A percentile compares a stretch with the other conserved stretches of the same genome.
Evolutionary conservation across 2,888 invertebrate genomes (phyloP).

Genomic region (Furcula furcula): DNA sequence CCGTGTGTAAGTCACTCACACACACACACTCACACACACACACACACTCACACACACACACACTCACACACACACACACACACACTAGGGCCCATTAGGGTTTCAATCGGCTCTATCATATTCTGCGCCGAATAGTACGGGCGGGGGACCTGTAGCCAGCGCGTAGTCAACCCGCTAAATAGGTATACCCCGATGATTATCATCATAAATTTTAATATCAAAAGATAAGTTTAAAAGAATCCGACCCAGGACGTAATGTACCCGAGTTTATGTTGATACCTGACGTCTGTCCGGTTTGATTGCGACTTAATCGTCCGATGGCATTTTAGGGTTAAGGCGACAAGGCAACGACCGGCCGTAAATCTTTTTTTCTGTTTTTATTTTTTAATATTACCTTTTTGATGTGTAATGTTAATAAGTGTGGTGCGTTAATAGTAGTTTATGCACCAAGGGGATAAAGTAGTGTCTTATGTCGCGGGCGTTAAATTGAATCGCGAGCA

Average conservation of each 20-base stretch:
- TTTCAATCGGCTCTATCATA: no score
- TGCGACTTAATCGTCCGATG: constrained; percentile 27
- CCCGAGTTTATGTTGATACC: constrained; percentile 25
- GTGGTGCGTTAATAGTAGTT: not conserved
- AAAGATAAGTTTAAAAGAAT: constrained; percentile 27
- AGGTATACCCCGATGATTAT: constrained; percentile 2
- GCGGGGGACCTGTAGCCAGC: no score
- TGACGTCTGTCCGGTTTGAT: constrained; percentile 28
- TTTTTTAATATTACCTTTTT: constrained; percentile 11
- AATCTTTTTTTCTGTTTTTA: constrained; percentile 8
- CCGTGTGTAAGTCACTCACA: no score
- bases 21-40: no score
- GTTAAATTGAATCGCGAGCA: no score
- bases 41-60: no score
- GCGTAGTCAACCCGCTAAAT: constrained; percentile 11
- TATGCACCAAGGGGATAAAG: no score
- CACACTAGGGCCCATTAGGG: no score
- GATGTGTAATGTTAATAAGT: constrained; percentile 1
- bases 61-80: no score
- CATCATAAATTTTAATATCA: constrained; percentile 25
- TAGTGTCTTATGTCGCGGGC: no score
- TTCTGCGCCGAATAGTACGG: no score
- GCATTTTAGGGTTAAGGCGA: constrained; percentile 20
- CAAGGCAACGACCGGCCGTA: constrained; percentile 19
- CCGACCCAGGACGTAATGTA: constrained; percentile 19